phyloP scores from a whole-genome alignment of 2,113 vertebrate species.

The Ginglymostoma cirratum region DNA sequence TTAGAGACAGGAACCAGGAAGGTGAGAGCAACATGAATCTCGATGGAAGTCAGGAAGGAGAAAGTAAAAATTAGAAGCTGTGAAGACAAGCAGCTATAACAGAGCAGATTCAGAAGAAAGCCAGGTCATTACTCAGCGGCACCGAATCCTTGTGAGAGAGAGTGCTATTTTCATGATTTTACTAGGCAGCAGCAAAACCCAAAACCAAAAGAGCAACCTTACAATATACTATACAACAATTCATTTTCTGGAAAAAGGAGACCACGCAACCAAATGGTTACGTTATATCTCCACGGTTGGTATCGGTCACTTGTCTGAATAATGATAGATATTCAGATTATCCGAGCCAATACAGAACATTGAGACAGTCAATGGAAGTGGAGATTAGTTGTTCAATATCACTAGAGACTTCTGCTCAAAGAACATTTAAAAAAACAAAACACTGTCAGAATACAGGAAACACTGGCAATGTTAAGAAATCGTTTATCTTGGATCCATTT shows the following conservation, averaged over 20 bases:
- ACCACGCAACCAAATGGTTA: background rate
- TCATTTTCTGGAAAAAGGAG: background rate
- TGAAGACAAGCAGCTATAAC: slow-evolving; percentile 1
- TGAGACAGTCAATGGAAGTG: background rate
- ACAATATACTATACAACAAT: background rate
- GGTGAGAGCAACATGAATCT: background rate
- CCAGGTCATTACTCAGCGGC: background rate
- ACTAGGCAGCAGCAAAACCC: background rate
- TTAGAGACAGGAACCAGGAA: background rate
- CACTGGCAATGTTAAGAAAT: background rate
- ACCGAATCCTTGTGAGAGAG: background rate
- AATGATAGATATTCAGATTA: background rate
- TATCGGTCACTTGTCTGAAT: background rate
- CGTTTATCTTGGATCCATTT: slow-evolving; percentile 11
- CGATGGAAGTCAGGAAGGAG: background rate
- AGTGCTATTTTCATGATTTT: background rate
- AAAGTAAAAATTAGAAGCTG: background rate
- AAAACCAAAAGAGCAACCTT: background rate
- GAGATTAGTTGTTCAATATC: background rate
- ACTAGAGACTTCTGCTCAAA: background rate
- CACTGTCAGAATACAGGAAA: slow-evolving; percentile 23
- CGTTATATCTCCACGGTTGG: background rate
- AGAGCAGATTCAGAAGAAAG: background rate
- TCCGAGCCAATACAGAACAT: background rate
- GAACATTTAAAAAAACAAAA: slow-evolving; percentile 26